Conservation (phyloP, 1,140 invertebrate species). For the Drosophila kohkoa region DNA sequence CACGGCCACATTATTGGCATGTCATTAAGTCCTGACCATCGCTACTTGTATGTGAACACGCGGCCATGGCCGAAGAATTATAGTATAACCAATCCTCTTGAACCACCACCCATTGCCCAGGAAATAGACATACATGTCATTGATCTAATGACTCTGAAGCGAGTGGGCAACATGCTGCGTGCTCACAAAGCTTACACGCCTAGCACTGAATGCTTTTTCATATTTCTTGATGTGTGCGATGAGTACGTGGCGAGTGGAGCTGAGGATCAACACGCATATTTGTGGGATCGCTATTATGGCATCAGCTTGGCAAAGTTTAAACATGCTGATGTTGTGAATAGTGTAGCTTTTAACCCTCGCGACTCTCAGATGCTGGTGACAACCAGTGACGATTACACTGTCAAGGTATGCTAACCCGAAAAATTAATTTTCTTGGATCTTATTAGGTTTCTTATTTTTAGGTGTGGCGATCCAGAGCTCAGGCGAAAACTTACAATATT, state of each 20-base stretch:
- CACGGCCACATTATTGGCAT: constrained; percentile 96
- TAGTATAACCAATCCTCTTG: constrained; percentile 91
- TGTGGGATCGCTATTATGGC: constrained; percentile 95
- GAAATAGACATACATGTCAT: constrained; percentile 97
- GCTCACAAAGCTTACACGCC: constrained; percentile 94
- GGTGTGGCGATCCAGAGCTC: constrained; percentile 74
- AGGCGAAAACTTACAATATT: constrained; percentile 69
- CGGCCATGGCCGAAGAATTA: constrained; percentile 94
- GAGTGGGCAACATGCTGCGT: constrained; percentile 93
- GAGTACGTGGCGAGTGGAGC: constrained; percentile 95
- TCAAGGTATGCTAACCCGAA: constrained; percentile 86
- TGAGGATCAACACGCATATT: constrained; percentile 93
- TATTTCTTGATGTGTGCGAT: constrained; percentile 94
- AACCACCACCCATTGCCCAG: constrained; percentile 95
- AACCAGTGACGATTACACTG: constrained; percentile 93
- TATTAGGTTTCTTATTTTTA: constrained; percentile 18
- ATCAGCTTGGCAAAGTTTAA: constrained; percentile 91
- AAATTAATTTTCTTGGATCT: neutral
- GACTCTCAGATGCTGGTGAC: constrained; percentile 94
- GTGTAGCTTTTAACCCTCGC: constrained; percentile 93
- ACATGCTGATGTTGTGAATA: constrained; percentile 94
- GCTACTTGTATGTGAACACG: constrained; percentile 95
- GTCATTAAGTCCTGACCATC: constrained; percentile 93
- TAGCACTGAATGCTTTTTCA: constrained; percentile 95
- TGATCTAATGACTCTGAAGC: constrained; percentile 91